Evolutionary conservation across 2,113 vertebrate genomes (phyloP).

Genomic region (Sitta europaea): DNA sequence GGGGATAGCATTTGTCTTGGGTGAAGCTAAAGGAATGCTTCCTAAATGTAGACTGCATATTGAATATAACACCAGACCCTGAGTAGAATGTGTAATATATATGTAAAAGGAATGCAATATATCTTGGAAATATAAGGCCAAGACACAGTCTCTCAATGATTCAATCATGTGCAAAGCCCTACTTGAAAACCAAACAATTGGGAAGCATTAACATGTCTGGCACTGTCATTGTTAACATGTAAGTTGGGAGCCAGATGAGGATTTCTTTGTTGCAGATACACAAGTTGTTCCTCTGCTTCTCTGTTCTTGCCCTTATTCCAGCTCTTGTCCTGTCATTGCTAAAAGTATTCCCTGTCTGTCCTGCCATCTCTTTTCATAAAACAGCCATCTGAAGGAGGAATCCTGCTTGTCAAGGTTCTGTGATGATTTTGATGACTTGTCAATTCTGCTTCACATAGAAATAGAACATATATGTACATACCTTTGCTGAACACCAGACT

Average conservation of each 20-base stretch:
- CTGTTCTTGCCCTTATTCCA: neutral
- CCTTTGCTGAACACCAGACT: neutral
- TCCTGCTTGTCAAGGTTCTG: neutral
- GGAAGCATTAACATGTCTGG: neutral
- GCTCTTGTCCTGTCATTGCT: neutral
- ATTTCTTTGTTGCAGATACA: neutral
- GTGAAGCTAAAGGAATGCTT: neutral
- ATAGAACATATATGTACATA: neutral
- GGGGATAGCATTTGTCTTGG: neutral
- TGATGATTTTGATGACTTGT: neutral
- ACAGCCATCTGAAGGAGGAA: neutral
- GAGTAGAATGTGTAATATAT: neutral
- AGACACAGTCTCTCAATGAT: neutral
- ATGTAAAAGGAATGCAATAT: neutral
- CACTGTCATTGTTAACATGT: neutral
- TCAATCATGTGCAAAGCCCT: neutral
- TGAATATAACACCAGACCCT: neutral
- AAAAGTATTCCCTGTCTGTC: neutral
- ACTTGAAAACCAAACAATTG: neutral
- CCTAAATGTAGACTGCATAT: neutral
- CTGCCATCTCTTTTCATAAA: neutral
- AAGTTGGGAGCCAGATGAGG: neutral
- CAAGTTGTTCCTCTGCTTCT: neutral
- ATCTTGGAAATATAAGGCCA: neutral
- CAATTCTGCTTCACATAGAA: neutral